These are phyloP conservation scores for Darevskia mixta DNA, from an alignment of 2,797 vertebrate genomes.

Conservation along the genomic window DNA sequence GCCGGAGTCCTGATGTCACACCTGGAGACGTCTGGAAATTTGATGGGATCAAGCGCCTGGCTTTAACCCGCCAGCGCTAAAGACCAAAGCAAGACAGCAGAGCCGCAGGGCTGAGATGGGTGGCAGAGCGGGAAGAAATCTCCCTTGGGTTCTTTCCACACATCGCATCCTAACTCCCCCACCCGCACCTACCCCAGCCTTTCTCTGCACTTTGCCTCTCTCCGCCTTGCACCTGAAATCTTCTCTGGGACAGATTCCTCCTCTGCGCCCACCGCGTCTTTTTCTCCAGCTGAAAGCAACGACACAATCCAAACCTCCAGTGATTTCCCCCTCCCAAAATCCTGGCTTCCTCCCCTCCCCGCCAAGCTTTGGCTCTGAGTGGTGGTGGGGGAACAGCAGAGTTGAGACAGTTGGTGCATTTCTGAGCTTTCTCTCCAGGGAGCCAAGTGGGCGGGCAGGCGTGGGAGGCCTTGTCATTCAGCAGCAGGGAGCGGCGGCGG, in stretches of 20 bases:
- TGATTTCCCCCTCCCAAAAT: conserved; percentile 5
- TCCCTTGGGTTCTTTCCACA: conserved; percentile 67
- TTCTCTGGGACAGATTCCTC: conserved; percentile 66
- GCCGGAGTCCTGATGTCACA: conserved; percentile 61
- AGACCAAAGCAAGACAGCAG: conserved; percentile 82
- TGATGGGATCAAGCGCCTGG: conserved; percentile 68
- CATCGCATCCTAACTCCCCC: conserved; percentile 43
- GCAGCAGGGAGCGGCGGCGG: background rate
- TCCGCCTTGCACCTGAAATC: conserved; percentile 67
- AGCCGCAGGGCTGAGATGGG: conserved; percentile 71
- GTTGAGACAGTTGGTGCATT: conserved; percentile 19
- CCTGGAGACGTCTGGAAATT: conserved; percentile 70
- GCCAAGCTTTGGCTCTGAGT: conserved; percentile 52
- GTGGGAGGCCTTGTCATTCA: conserved; percentile 26
- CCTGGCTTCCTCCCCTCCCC: conserved; percentile 15
- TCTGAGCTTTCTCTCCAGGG: conserved; percentile 18
- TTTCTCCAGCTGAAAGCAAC: background rate
- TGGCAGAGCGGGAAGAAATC: conserved; percentile 71
- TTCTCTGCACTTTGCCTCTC: conserved; percentile 74
- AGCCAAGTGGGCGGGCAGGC: background rate
- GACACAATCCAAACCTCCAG: background rate
- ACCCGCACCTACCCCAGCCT: conserved; percentile 48
- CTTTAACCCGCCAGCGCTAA: conserved; percentile 77
- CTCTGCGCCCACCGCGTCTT: background rate
- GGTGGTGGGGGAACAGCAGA: conserved; percentile 19